A percentile compares a stretch with the other conserved stretches of the same genome.
Conservation (phyloP, 2,113 vertebrate genomes). For the Bungarus multicinctus region DNA sequence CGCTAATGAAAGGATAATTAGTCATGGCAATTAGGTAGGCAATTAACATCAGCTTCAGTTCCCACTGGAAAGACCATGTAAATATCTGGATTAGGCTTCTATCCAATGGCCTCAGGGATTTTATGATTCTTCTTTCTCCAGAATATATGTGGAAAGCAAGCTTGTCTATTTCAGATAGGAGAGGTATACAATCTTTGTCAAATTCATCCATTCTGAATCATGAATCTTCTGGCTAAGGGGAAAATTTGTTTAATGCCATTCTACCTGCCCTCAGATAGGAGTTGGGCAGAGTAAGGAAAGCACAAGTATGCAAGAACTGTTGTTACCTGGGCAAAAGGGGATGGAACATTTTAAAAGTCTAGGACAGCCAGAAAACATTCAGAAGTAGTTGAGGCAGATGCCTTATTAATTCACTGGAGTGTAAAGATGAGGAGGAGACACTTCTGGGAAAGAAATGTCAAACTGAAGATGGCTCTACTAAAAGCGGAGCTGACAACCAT, state of each 20-base stretch:
- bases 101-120: neutral
- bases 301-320: neutral
- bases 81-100: slow-evolving; percentile 26
- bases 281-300: neutral
- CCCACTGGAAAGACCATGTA: neutral
- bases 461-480: neutral
- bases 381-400: neutral
- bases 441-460: neutral
- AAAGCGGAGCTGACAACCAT: neutral
- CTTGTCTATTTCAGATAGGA: neutral
- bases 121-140: neutral
- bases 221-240: neutral
- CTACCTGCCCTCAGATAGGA: neutral
- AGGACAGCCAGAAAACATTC: neutral
- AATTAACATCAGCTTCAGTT: slow-evolving; percentile 5
- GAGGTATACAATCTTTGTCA: neutral
- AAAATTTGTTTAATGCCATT: neutral
- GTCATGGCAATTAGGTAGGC: slow-evolving; percentile 14
- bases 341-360: neutral
- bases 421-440: neutral
- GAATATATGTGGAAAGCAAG: neutral
- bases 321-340: neutral
- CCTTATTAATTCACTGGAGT: neutral
- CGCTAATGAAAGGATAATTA: slow-evolving; percentile 21
- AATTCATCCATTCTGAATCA: neutral